Conservation (phyloP, 1,140 invertebrate species). For the Pachypeltis micranthus region DNA sequence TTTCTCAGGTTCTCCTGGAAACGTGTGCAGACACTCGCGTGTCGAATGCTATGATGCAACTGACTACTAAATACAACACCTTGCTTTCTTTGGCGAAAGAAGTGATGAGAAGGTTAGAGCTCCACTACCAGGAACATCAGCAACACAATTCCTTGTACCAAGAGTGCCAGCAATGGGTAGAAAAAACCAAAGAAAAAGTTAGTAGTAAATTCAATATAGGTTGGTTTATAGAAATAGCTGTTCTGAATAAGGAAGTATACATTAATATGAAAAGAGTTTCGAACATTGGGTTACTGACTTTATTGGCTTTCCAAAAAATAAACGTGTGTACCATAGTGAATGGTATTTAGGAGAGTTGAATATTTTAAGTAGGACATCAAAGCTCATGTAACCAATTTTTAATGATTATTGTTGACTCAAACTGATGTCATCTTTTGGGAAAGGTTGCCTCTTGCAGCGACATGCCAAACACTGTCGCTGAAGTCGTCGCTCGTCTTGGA, state of each 20-base stretch:
- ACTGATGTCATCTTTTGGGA: not conserved
- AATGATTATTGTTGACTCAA: not conserved
- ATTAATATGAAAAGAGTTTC: not conserved
- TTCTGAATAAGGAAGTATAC: not conserved
- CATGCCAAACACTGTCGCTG: conserved; percentile 59
- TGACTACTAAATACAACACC: conserved; percentile 88
- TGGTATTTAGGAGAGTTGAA: too few species aligned
- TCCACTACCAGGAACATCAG: conserved; percentile 80
- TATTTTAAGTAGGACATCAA: too few species aligned
- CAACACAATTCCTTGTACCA: conserved; percentile 78
- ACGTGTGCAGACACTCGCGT: conserved; percentile 86
- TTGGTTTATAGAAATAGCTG: not conserved
- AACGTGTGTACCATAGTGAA: too few species aligned
- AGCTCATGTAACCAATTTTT: too few species aligned
- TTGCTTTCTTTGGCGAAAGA: conserved; percentile 84
- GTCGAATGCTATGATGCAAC: conserved; percentile 83
- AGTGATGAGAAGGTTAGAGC: conserved; percentile 76
- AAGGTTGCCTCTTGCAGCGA: conserved; percentile 55
- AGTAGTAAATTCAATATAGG: conserved; percentile 13
- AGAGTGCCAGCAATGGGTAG: conserved; percentile 85
- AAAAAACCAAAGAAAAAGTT: conserved; percentile 66
- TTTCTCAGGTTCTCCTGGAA: conserved; percentile 54
- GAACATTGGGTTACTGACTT: too few species aligned
- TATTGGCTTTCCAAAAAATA: too few species aligned
- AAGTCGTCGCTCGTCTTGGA: conserved; percentile 72